These are phyloP conservation scores for Spea bombifrons DNA, from an alignment of 2,113 vertebrate genomes.

Conservation along the genomic window DNA sequence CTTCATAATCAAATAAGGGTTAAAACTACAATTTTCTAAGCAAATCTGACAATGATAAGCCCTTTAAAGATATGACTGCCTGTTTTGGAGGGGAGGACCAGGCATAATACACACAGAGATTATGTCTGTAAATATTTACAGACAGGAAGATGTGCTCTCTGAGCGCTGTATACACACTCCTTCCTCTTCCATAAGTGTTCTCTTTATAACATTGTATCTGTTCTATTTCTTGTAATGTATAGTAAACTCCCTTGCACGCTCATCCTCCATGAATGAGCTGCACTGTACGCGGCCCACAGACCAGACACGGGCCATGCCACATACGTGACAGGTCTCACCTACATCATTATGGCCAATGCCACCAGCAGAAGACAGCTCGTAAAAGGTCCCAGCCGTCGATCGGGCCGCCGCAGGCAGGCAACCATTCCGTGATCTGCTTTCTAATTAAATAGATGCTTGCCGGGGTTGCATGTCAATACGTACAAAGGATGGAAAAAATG, in stretches of 20 bases:
- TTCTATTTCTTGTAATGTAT: not conserved
- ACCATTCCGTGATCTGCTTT: not conserved
- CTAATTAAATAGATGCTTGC: not conserved
- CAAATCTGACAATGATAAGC: constrained; percentile 22
- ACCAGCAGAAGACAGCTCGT: too few species aligned
- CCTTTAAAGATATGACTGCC: constrained; percentile 9
- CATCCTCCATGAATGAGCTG: not conserved
- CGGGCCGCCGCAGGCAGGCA: too few species aligned
- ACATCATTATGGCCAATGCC: too few species aligned
- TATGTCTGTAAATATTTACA: constrained; percentile 35
- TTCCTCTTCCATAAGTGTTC: not conserved
- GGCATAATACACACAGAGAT: constrained; percentile 11
- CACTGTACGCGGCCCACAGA: too few species aligned
- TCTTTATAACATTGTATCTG: not conserved
- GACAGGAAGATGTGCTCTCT: constrained; percentile 4
- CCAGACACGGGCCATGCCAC: too few species aligned
- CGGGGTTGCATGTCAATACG: not conserved
- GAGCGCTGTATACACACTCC: not conserved
- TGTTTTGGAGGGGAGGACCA: not conserved
- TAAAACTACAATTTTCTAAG: constrained; percentile 11
- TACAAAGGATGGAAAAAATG: not conserved
- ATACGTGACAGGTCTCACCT: too few species aligned
- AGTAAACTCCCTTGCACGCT: not conserved
- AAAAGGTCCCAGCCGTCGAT: too few species aligned
- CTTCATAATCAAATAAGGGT: constrained; percentile 7